Conservation (phyloP, 2,113 vertebrate species). For the Notarius quadriscutis region DNA sequence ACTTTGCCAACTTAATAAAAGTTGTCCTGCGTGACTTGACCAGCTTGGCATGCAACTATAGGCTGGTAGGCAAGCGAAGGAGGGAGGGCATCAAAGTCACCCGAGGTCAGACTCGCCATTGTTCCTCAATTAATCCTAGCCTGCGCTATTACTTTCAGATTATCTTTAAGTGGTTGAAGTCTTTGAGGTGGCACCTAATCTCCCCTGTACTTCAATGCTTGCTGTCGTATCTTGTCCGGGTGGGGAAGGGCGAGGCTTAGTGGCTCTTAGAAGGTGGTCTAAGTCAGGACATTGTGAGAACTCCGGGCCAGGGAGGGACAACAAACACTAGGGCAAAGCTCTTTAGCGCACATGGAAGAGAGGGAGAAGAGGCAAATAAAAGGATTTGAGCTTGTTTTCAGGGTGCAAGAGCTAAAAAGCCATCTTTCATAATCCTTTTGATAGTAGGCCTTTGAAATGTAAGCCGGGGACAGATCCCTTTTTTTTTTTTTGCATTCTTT, state of each 20-base stretch:
- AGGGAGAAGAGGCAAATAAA: constrained; percentile 71
- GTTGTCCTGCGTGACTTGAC: neutral
- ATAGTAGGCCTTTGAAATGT: constrained; percentile 79
- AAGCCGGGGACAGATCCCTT: constrained; percentile 63
- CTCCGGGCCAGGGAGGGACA: constrained; percentile 73
- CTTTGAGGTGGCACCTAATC: constrained; percentile 76
- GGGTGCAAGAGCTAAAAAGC: constrained; percentile 76
- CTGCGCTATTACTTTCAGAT: constrained; percentile 84
- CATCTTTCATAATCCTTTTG: constrained; percentile 81
- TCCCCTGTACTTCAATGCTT: constrained; percentile 75
- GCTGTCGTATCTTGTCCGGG: constrained; percentile 77
- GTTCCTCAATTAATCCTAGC: constrained; percentile 81
- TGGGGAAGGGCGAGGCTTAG: constrained; percentile 73
- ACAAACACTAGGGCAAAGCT: constrained; percentile 80
- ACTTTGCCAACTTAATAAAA: constrained; percentile 4
- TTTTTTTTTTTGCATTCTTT: constrained; percentile 23
- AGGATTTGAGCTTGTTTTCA: constrained; percentile 68
- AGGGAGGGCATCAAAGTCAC: constrained; percentile 74
- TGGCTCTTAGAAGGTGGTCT: constrained; percentile 79
- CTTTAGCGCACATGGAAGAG: constrained; percentile 73
- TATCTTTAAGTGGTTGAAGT: constrained; percentile 80
- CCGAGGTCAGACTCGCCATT: constrained; percentile 68
- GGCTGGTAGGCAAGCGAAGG: constrained; percentile 51
- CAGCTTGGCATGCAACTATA: constrained; percentile 30
- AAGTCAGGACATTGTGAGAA: constrained; percentile 76